Base-by-base conservation (phyloP, 2,113 vertebrate species). In the Percina caprodes region DNA sequence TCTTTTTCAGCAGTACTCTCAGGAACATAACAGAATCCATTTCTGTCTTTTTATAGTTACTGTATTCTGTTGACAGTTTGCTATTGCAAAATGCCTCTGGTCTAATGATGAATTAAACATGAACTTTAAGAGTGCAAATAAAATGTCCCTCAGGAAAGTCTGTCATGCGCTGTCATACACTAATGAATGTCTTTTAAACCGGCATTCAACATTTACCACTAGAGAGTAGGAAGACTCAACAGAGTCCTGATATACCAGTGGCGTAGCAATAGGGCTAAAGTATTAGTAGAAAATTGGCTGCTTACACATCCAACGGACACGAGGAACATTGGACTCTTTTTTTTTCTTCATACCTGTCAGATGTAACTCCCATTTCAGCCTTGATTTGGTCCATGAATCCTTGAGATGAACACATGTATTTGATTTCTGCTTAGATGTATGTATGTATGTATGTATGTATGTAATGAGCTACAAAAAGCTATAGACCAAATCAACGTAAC, bases 41-140 rank as follows among this genome's bases (percentile, higher is more conserved):
- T 58, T 58, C 33, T 30, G 19, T 68, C 39, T 51, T 75, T 85
- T 78, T 71, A 66, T 79, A 42, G 46, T 62, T 48, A n/a, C 58
- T 63, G 58, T 78, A 59, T 71, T 78, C 48, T 82, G 69, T 79
- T 79, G 83, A 81, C 84, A 74, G 49, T 23, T 10, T 59, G 21
- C 39, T 56, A 6, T 58, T 71, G 67, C n/a, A 56, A 86, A 88
- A 67, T 58, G 82, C 86, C 83, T 69, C 46, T 33, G 62, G 81
- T 79, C 46, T 79, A 52, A 82, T 66, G 62, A 87, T 91, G 72
- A 92, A 90, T 92, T 86, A 92, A 92, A 91, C 76, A 89, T 86
- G 79, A 83, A 85, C 86, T 88, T 73, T 80, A 85, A 87, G 62
- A 85, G 70, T 56, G 69, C 68, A 68, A 88, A 74, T 85, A 84